Evolutionary conservation across 2,888 invertebrate species (phyloP).

Genomic region (Eulithis prunata): DNA sequence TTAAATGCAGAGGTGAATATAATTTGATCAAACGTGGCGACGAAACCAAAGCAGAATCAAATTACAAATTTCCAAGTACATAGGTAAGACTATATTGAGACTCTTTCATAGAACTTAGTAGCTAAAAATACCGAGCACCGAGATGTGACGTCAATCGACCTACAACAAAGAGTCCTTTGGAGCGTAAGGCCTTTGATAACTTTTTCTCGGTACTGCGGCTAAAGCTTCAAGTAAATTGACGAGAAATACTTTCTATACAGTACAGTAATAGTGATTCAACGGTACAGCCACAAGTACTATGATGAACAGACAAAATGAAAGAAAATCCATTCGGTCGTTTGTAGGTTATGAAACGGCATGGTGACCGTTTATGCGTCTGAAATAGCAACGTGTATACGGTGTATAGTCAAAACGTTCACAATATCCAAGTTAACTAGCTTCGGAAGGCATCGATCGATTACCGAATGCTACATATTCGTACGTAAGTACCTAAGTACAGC

Average conservation of each 20-base stretch:
- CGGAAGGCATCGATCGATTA: constrained; percentile 2
- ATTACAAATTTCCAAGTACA: constrained; percentile 5
- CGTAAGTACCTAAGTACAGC: not conserved
- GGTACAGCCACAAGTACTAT: constrained; percentile 2
- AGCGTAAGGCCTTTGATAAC: constrained; percentile 42
- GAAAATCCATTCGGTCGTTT: constrained; percentile 13
- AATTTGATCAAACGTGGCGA: not conserved
- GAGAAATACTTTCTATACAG: constrained; percentile 27
- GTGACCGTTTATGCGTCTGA: constrained; percentile 11
- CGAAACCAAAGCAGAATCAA: constrained; percentile 1
- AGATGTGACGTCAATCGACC: constrained; percentile 34
- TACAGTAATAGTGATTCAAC: constrained; percentile 26
- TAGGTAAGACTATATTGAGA: not conserved
- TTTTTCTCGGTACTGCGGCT: constrained; percentile 33
- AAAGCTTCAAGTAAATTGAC: constrained; percentile 36
- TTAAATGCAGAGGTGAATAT: not conserved
- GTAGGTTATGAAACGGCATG: constrained; percentile 30
- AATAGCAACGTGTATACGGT: constrained; percentile 4
- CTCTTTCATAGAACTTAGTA: constrained; percentile 7
- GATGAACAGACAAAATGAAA: constrained; percentile 10
- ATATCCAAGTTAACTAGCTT: constrained; percentile 19
- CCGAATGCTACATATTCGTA: not conserved
- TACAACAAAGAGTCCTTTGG: constrained; percentile 42
- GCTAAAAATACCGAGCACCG: constrained; percentile 16
- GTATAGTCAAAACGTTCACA: constrained; percentile 7